These are phyloP conservation scores for Podargus strigoides DNA, from an alignment of 2,797 vertebrate species.

Conservation along the genomic window DNA sequence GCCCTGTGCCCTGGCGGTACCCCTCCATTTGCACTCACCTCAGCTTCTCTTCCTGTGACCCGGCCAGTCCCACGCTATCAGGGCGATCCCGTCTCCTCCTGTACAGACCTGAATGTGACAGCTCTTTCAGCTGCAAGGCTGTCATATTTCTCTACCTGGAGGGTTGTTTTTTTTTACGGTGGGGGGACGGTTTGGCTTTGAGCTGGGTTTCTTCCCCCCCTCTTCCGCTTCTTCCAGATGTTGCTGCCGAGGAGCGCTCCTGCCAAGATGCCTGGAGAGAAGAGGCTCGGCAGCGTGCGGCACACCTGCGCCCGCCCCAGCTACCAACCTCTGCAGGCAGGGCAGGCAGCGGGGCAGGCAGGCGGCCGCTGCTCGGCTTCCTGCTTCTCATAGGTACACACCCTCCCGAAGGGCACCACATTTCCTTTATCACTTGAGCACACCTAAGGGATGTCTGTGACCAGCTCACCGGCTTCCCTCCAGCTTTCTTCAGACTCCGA, in stretches of 20 bases:
- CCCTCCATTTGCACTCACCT: conserved; percentile 77
- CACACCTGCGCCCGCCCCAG: conserved; percentile 72
- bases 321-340: conserved; percentile 37
- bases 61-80: conserved; percentile 72
- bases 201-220: background rate
- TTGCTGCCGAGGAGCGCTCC: background rate
- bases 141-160: conserved; percentile 78
- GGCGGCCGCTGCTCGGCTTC: conserved; percentile 64
- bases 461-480: background rate
- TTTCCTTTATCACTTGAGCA: conserved; percentile 64
- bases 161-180: background rate
- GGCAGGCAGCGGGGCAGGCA: background rate
- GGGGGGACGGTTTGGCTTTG: background rate
- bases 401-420: conserved; percentile 68
- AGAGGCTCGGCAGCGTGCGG: background rate
- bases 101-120: conserved; percentile 91
- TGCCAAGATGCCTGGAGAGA: conserved; percentile 62
- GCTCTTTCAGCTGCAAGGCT: conserved; percentile 88
- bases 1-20: background rate
- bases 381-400: conserved; percentile 76
- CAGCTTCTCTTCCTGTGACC: conserved; percentile 73
- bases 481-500: background rate
- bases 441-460: conserved; percentile 60
- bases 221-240: background rate
- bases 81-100: conserved; percentile 87